Conservation (phyloP, 2,113 vertebrate species). For the Symphodus melops region DNA sequence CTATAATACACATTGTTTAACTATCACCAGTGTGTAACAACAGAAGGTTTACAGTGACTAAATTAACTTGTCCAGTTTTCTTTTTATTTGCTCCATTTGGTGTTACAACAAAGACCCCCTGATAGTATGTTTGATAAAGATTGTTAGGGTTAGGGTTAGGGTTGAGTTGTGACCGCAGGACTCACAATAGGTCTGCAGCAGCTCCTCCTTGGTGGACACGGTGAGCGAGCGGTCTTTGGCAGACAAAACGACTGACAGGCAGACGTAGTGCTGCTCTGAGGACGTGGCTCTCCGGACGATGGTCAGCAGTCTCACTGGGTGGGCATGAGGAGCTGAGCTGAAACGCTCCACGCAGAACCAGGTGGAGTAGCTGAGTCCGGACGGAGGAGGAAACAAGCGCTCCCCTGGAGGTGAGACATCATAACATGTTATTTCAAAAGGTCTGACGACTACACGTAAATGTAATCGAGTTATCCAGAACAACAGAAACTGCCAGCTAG, state of each 20-base stretch:
- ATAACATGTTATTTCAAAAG: not conserved
- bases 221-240: constrained; percentile 93
- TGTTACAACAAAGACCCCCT: not conserved
- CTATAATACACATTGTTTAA: too few relatives aligned
- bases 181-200: constrained; percentile 93
- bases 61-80: too few relatives aligned
- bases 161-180: not conserved
- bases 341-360: constrained; percentile 99
- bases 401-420: constrained; percentile 84
- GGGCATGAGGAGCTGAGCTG: constrained; percentile 86
- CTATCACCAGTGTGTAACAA: too few relatives aligned
- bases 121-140: not conserved
- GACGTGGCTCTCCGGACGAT: constrained; percentile 91
- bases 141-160: too few relatives aligned
- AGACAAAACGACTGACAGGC: constrained; percentile 92
- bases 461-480: too few relatives aligned
- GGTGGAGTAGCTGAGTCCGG: constrained; percentile 94
- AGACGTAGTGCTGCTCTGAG: constrained; percentile 97
- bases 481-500: too few relatives aligned
- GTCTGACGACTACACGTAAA: too few relatives aligned
- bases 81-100: not conserved
- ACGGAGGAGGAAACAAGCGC: constrained; percentile 94
- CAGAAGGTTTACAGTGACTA: too few relatives aligned
- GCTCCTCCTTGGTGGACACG: constrained; percentile 96
- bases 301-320: constrained; percentile 93